Evolutionary conservation across 2,113 vertebrate species (phyloP).

Genomic region (Podocnemis expansa): DNA sequence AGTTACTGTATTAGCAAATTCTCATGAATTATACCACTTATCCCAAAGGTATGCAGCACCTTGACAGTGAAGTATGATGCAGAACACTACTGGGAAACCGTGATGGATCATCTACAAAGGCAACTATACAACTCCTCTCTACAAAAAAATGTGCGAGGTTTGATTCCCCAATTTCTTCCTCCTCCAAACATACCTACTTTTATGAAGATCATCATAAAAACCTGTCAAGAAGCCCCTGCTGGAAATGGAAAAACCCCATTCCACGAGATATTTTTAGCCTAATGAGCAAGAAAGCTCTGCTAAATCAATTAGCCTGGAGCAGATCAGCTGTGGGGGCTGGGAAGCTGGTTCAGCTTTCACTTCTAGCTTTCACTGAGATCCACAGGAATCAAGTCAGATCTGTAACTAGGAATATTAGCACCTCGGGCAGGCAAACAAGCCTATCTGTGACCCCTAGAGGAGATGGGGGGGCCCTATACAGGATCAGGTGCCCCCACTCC

Average conservation of each 20-base stretch:
- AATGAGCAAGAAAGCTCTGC: background rate
- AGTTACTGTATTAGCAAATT: background rate
- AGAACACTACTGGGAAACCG: background rate
- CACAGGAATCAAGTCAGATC: background rate
- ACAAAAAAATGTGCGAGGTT: background rate
- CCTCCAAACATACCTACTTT: background rate
- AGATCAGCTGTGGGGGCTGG: background rate
- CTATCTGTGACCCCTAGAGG: background rate
- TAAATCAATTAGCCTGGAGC: background rate
- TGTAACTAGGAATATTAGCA: background rate
- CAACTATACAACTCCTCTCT: background rate
- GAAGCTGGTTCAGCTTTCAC: background rate
- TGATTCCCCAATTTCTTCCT: background rate
- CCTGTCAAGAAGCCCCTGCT: background rate
- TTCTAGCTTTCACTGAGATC: background rate
- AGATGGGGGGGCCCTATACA: background rate
- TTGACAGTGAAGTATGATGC: background rate
- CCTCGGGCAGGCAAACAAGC: background rate
- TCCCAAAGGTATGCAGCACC: background rate
- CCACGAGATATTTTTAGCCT: background rate
- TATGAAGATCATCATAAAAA: background rate
- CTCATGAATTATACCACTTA: background rate
- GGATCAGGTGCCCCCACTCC: background rate
- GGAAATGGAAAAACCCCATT: background rate
- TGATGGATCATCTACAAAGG: background rate